Conservation (phyloP, 2,888 invertebrate genomes). For the Helicoverpa assulta region DNA sequence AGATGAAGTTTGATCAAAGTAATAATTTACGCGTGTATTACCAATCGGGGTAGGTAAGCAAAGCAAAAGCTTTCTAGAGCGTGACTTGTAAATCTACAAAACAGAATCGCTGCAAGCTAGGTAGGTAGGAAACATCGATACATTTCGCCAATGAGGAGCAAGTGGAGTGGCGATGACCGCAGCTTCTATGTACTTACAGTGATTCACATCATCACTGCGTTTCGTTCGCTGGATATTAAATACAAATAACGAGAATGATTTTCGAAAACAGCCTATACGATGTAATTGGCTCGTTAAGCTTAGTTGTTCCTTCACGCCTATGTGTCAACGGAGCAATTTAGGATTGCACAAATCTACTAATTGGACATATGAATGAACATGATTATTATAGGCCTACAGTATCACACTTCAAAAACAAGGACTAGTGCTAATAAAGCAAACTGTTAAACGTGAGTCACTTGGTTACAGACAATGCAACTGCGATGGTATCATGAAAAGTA, state of each 20-base stretch:
- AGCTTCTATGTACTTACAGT: slow-evolving; percentile 59
- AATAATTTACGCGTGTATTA: slow-evolving; percentile 65
- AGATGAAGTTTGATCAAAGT: slow-evolving; percentile 50
- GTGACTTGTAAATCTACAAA: slow-evolving; percentile 79
- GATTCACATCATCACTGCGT: slow-evolving; percentile 67
- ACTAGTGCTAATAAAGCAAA: slow-evolving; percentile 56
- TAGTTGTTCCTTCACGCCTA: slow-evolving; percentile 57
- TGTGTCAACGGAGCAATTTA: slow-evolving; percentile 60
- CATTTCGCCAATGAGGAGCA: slow-evolving; percentile 72
- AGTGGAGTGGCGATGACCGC: slow-evolving; percentile 66
- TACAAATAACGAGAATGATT: slow-evolving; percentile 27
- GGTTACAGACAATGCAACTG: slow-evolving; percentile 53
- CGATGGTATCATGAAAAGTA: neutral
- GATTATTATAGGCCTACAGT: slow-evolving; percentile 49
- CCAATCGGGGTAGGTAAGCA: slow-evolving; percentile 69
- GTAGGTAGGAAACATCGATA: slow-evolving; percentile 64
- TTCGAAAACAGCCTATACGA: slow-evolving; percentile 55
- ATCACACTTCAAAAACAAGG: slow-evolving; percentile 61
- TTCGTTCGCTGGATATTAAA: slow-evolving; percentile 55
- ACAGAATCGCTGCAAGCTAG: slow-evolving; percentile 63
- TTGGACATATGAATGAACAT: slow-evolving; percentile 57
- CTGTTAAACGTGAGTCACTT: slow-evolving; percentile 62
- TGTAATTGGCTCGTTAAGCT: slow-evolving; percentile 70
- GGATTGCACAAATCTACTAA: slow-evolving; percentile 64
- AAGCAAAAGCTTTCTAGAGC: slow-evolving; percentile 77